Base-by-base conservation (phyloP, 1,140 invertebrate genomes). In the Drosophila equinoxialis region DNA sequence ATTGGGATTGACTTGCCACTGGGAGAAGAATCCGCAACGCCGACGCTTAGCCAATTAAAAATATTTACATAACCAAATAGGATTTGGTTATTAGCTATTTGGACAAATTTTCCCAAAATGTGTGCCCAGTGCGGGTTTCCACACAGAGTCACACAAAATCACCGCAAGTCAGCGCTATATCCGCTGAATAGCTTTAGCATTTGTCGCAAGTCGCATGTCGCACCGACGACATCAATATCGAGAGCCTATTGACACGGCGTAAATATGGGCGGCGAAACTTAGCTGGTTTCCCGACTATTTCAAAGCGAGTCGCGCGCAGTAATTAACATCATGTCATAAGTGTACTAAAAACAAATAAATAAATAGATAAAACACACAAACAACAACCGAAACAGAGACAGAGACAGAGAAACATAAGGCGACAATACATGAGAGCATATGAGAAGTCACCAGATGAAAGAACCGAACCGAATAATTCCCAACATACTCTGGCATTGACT, bases 281-380 rank as follows among this genome's bases (percentile, higher is more conserved):
- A 63, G 23, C 54, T 59, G 33, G 14, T 26, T 30, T 17, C n/a
- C 11, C 48, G 26, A 51, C 45, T 33, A 39, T 59, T 35, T 65
- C 42, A 68, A 37, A 55, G 65, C 42, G 72, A 81, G 66, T 78
- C 74, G 72, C 72, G 80, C 73, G 75, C 76, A 81, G 83, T 89
- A 86, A 86, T 86, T 86, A 86, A 86, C 83, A 86, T 86, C 83
- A 86, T 86, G 83, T 86, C 83, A 86, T 86, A 86, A 87, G 82
- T 86, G 83, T 86, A 86, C 82, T 59, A 73, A 82, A 87, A 68
- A 71, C 81, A 83, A 86, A 83, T 73, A 86, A 86, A 87, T 82
- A 86, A 73, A 86, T 79, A 86, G 66, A 81, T 74, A 83, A 79
- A 69, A 79, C 58, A 86, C 65, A 72, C 71, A 65, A 39, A 39